Percentiles rank a stretch among this genome's conserved stretches.
These are phyloP conservation scores for Nycticorax nycticorax DNA, from an alignment of 2,113 vertebrate species.

Conservation along the genomic window DNA sequence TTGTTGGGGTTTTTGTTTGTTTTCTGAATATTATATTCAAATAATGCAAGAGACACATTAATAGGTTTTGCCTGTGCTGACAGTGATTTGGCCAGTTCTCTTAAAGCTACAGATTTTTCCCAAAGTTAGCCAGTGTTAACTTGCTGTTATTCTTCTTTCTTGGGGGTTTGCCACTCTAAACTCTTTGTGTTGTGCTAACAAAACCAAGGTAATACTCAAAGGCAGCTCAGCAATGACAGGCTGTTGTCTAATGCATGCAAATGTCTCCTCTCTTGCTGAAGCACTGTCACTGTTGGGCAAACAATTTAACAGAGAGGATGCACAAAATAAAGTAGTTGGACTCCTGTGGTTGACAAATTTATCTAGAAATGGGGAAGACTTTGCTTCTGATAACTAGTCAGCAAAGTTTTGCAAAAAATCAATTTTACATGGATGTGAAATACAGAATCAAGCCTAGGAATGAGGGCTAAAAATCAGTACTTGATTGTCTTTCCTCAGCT, in stretches of 20 bases:
- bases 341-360: background rate
- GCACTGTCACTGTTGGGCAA: accelerated
- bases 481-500: background rate
- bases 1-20: background rate
- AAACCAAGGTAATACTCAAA: background rate
- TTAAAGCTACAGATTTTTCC: background rate
- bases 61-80: background rate
- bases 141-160: background rate
- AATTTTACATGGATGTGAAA: background rate
- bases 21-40: background rate
- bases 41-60: background rate
- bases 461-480: background rate
- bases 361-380: background rate
- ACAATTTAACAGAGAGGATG: background rate
- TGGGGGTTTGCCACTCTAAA: background rate
- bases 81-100: background rate
- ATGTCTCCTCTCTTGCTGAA: background rate
- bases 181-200: background rate
- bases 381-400: background rate
- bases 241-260: background rate
- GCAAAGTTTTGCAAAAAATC: background rate
- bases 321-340: background rate
- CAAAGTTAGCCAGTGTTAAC: background rate
- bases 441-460: background rate
- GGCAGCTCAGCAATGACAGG: background rate